phyloP scores from a whole-genome alignment of 2,797 vertebrate genomes.

The Onychomys torridus region DNA sequence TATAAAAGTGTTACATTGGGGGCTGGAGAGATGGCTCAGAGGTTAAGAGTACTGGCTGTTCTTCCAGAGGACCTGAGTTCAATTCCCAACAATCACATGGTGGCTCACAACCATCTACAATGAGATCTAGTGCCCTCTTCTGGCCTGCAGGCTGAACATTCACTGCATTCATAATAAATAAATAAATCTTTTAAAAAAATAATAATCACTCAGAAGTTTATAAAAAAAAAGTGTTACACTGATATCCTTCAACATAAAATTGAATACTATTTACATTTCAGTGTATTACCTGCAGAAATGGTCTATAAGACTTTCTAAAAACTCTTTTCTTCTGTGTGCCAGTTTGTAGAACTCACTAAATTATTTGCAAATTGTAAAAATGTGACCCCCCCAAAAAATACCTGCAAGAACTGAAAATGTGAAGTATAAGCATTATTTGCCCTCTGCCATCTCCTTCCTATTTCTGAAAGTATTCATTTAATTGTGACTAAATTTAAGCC shows the following conservation, averaged over 20 bases:
- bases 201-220: no score
- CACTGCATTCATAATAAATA: no score
- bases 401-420: neutral
- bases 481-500: neutral
- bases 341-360: neutral
- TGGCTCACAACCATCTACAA: no score
- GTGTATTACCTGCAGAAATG: neutral
- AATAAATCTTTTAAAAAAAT: no score
- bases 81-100: no score
- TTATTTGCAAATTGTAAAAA: conserved; percentile 47
- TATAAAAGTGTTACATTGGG: no score
- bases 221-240: neutral
- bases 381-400: neutral
- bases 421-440: neutral
- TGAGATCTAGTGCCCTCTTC: no score
- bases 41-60: no score
- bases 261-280: neutral
- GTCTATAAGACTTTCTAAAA: neutral
- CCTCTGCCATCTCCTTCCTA: neutral
- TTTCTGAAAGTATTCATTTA: conserved; percentile 20
- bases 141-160: no score
- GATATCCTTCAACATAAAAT: neutral
- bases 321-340: neutral
- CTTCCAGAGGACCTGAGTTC: no score
- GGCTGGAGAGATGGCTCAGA: no score